Evolutionary conservation across 1,140 invertebrate genomes (phyloP), one percentile per base, ranked within the genome.

Genomic region (Penaeus indicus): DNA sequence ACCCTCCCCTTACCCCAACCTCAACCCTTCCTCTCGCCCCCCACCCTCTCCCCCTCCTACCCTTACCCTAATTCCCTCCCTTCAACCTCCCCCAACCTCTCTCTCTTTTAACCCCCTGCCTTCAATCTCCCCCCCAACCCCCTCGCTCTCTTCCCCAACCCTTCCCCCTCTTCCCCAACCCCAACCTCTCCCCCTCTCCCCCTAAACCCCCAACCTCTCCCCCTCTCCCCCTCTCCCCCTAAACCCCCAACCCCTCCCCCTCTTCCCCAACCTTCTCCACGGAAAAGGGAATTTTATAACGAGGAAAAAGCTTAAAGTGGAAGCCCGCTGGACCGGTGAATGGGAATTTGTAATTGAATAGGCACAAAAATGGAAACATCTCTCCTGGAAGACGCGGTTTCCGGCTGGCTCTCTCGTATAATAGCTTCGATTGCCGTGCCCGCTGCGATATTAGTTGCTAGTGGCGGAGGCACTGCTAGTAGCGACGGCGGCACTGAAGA

Each of bases 331-430:
- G 75, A 85, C 47, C 84, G 84, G 62, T 85, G 84, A 85, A 85
- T 85, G 84, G 84, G 84, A 85, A 85, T 78, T 85, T 85, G 84
- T 85, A 85, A 85, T 85, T 85, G 84, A 85, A 85, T 85, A 85
- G 84, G 54, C 84, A 85, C 54, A 85, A 85, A 85, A 85, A 85
- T 85, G 84, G 84, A 85, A 85, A 85, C 84, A 78, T 85, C 54
- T 85, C 84, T 85, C 72, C 47, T 78, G 84, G 84, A 85, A 85
- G 84, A 85, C 72, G 72, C 25, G 84, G 75, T 85, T 85, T 85
- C 84, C 84, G 62, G 72, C 47, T 85, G 75, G 61, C 84, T 85
- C 84, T 85, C 72, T n/a, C 61, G 72, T 78, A 78, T 85, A 85
- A 85, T 85, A 75, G 84, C 54, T 54, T 54, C 54, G 54, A 54